A percentile compares a stretch with the other conserved stretches of the same genome.
phyloP scores from a whole-genome alignment of 2,113 vertebrate genomes.

The Cinclus cinclus region DNA sequence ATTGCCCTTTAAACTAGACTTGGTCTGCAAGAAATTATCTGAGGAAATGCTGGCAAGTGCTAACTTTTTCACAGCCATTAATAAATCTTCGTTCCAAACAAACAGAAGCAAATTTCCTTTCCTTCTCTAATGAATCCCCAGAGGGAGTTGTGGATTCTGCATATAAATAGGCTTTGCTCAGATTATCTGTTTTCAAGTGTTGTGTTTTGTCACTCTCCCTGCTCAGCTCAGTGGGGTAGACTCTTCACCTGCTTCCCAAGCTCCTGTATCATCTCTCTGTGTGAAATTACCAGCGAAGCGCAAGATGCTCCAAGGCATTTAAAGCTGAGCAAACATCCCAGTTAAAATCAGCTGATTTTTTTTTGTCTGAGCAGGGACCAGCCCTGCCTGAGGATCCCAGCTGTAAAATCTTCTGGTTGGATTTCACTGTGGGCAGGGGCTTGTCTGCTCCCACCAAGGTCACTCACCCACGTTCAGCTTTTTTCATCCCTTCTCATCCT shows the following conservation, averaged over 20 bases:
- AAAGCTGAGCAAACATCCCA: neutral
- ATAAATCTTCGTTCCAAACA: neutral
- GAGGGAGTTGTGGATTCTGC: neutral
- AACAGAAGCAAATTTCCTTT: conserved; percentile 1
- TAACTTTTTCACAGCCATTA: neutral
- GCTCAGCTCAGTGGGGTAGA: neutral
- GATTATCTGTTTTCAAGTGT: neutral
- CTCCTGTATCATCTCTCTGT: neutral
- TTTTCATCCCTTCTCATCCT: neutral
- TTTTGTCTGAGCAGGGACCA: neutral
- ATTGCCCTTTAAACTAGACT: neutral
- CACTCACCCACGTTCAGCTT: neutral
- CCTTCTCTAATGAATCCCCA: neutral
- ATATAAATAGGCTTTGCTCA: neutral
- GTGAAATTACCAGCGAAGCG: neutral
- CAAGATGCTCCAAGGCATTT: neutral
- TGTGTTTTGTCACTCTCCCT: neutral
- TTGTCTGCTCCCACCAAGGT: neutral
- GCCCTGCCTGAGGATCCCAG: neutral
- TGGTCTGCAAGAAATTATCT: neutral
- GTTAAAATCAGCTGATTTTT: neutral
- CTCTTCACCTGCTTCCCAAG: neutral
- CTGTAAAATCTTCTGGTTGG: neutral
- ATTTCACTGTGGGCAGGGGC: neutral
- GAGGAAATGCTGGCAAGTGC: neutral